phyloP scores from a whole-genome alignment of 2,797 vertebrate species.

The Sebastes diploproa region DNA sequence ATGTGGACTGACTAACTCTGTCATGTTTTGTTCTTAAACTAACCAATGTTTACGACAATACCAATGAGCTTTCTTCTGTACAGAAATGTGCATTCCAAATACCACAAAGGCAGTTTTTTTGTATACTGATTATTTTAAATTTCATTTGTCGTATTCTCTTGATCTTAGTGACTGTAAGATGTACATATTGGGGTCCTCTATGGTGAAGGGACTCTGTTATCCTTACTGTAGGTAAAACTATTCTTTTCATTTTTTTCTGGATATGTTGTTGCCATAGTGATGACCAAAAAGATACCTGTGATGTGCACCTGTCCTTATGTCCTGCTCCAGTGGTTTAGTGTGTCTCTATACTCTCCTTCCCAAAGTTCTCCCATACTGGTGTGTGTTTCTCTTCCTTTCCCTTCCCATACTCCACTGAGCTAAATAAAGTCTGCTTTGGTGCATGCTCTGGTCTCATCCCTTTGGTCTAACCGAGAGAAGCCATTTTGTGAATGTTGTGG shows the following conservation, averaged over 20 bases:
- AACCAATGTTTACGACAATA: slow-evolving; percentile 90
- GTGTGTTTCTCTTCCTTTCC: slow-evolving; percentile 79
- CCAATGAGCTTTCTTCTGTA: slow-evolving; percentile 89
- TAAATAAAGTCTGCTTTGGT: slow-evolving; percentile 89
- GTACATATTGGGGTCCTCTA: slow-evolving; percentile 81
- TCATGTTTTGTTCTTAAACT: slow-evolving; percentile 81
- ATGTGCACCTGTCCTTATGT: slow-evolving; percentile 88
- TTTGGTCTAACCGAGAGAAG: slow-evolving; percentile 62
- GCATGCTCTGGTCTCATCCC: slow-evolving; percentile 77
- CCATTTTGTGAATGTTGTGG: slow-evolving; percentile 70
- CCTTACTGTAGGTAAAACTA: slow-evolving; percentile 82
- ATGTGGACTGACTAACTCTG: slow-evolving; percentile 74
- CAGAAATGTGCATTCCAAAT: slow-evolving; percentile 91
- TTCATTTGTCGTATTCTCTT: slow-evolving; percentile 75
- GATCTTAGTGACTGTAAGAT: slow-evolving; percentile 82
- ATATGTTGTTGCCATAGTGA: slow-evolving; percentile 89
- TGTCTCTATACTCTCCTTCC: slow-evolving; percentile 77
- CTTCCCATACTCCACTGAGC: slow-evolving; percentile 83
- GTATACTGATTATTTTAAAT: slow-evolving; percentile 69
- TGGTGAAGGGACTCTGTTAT: slow-evolving; percentile 78
- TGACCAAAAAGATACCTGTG: slow-evolving; percentile 89
- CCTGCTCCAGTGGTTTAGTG: slow-evolving; percentile 85
- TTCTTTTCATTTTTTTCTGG: slow-evolving; percentile 76
- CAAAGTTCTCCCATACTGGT: slow-evolving; percentile 73
- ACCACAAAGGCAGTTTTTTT: slow-evolving; percentile 83